phyloP scores from a whole-genome alignment of 2,888 invertebrate species.

The Augochlorella aurata region DNA sequence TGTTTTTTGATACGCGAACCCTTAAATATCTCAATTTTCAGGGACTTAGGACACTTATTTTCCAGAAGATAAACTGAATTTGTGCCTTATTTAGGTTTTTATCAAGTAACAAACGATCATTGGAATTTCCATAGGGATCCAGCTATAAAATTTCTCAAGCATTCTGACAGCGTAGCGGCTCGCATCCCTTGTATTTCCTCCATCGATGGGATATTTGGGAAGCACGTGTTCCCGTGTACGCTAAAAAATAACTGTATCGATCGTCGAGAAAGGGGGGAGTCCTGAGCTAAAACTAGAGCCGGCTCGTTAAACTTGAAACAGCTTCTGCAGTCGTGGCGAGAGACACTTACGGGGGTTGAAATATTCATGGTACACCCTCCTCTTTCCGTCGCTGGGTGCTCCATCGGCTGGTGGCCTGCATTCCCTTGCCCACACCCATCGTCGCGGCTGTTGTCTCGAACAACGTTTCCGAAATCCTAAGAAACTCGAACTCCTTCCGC shows the following conservation, averaged over 20 bases:
- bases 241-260: slow-evolving; percentile 49
- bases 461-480: neutral
- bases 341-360: slow-evolving; percentile 72
- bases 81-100: no score
- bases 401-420: slow-evolving; percentile 38
- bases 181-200: neutral
- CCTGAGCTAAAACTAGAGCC: slow-evolving; percentile 33
- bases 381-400: slow-evolving; percentile 12
- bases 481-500: neutral
- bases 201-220: neutral
- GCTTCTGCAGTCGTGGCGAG: slow-evolving; percentile 51
- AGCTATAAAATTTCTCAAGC: no score
- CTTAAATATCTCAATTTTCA: no score
- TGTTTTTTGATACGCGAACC: no score
- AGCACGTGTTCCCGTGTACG: neutral
- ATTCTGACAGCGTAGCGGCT: neutral
- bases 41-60: no score
- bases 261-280: neutral
- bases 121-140: no score
- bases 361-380: slow-evolving; percentile 72
- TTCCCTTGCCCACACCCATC: slow-evolving; percentile 13
- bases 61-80: no score
- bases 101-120: no score
- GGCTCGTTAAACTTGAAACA: slow-evolving; percentile 69
- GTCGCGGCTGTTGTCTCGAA: neutral